Conservation (phyloP, 23 tunicate species). For the Trididemnum miniatum region DNA sequence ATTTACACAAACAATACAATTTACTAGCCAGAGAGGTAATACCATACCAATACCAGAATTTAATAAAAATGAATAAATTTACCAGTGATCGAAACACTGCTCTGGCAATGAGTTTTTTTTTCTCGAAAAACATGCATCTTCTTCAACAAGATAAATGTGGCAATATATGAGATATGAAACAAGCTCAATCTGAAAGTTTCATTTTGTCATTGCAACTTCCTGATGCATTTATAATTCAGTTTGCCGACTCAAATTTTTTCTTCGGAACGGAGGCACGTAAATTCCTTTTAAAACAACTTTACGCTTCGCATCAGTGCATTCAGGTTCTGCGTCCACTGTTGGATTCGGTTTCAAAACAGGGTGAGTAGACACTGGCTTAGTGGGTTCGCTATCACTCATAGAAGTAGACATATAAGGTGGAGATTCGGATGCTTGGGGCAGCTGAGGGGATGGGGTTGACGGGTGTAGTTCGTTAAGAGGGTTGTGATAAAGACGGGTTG, state of each 20-base stretch:
- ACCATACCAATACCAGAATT: no score
- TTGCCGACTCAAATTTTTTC: slow-evolving; percentile 9
- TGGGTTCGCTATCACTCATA: background rate
- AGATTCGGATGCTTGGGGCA: slow-evolving; percentile 26
- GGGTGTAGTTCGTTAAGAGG: slow-evolving; percentile 23
- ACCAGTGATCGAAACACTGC: no score
- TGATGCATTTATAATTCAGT: slow-evolving; percentile 8
- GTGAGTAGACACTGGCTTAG: background rate
- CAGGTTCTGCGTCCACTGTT: background rate
- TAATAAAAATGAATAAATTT: no score
- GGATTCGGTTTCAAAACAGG: background rate
- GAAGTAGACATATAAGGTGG: slow-evolving; percentile 71
- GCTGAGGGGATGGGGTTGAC: background rate
- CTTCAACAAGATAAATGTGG: no score
- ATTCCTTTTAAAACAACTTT: slow-evolving; percentile 21
- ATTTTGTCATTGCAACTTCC: slow-evolving; percentile 70
- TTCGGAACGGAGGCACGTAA: slow-evolving; percentile 65
- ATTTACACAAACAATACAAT: no score
- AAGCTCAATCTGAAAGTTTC: slow-evolving; percentile 54
- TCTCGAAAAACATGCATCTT: no score
- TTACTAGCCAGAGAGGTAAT: no score
- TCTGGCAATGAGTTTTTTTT: no score
- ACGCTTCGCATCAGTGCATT: background rate
- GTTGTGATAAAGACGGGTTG: slow-evolving; percentile 39
- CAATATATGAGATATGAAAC: no score